Base-by-base conservation (phyloP, 2,113 vertebrate genomes). In the Myiozetetes cayanensis region DNA sequence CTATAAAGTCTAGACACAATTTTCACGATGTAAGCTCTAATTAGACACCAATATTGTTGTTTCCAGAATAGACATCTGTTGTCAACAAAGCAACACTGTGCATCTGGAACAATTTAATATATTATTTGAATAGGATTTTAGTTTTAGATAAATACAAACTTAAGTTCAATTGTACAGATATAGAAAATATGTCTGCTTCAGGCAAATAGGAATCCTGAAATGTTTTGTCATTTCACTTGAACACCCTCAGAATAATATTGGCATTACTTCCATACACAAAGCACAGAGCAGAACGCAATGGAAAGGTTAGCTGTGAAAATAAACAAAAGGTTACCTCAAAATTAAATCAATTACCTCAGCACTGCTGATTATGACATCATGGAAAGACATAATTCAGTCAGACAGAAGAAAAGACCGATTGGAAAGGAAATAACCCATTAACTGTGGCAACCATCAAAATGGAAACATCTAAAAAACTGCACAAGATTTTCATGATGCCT, bases 61-160 rank as follows among this genome's bases (percentile, higher is more conserved):
- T 91, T 91, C 81, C 62, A 58, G 91, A 87, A 61, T 9, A 82
- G 81, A 94, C 62, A 94, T 84, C 85, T 93, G 85, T 33, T 85
- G 81, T 70, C 70, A 39, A 53, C 44, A 93, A 76, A 87, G 43
- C 46, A 74, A 53, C 46, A 74, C 58, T 35, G 3, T 80, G 71
- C 75, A 93, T 62, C 72, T 92, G 79, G 62, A 96, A 86, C 53
- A 91, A 59, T 46, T 85, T 47, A 76, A 80, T 88, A 14, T 20
- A 37, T 66, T 66, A 35, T 87, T 70, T 81, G n/a, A 90, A 81
- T 18, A 52, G 47, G 15, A 56, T 6, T 63, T 73, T 52, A n/a
- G 14, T 56, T 87, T 72, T 52, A 52, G 30, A 78, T 67, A 81
- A 91, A 71, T 23, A 68, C 9, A 61, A 75, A 75, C 20, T 74